Conservation (phyloP, 1,140 invertebrate genomes). For the Thaumetopoea pityocampa region DNA sequence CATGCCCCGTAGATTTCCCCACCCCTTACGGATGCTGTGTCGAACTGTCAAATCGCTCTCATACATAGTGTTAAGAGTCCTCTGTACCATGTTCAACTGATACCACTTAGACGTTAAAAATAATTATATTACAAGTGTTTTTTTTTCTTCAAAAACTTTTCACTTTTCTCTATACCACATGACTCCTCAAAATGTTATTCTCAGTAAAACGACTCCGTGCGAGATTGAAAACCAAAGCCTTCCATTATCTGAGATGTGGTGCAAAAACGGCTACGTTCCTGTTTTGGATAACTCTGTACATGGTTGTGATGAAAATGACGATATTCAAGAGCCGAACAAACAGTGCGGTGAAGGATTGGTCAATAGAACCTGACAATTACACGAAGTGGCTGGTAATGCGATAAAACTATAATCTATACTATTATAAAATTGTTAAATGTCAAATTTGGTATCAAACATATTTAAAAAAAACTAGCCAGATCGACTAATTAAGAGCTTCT, state of each 20-base stretch:
- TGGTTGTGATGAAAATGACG: constrained; percentile 72
- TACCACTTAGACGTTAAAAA: neutral
- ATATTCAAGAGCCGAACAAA: constrained; percentile 58
- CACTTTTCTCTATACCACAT: constrained; percentile 31
- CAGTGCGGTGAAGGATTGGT: constrained; percentile 45
- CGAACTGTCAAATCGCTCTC: neutral
- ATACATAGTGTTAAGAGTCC: neutral
- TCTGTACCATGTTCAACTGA: constrained; percentile 30
- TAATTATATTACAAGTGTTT: neutral
- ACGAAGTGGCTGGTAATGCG: constrained; percentile 62
- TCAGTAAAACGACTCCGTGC: constrained; percentile 46
- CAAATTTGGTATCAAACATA: no score
- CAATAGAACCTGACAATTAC: constrained; percentile 63
- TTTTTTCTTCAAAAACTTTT: neutral
- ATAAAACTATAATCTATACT: neutral
- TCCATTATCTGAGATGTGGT: constrained; percentile 57
- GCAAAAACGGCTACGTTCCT: constrained; percentile 67
- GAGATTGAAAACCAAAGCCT: constrained; percentile 48
- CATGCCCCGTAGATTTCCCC: constrained; percentile 53
- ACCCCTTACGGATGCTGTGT: constrained; percentile 47
- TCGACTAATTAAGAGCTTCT: no score
- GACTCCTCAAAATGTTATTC: constrained; percentile 50
- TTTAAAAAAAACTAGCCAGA: no score
- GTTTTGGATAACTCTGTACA: constrained; percentile 68
- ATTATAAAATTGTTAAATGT: neutral